Evolutionary conservation across 2,797 vertebrate species (phyloP).

Genomic region (Rhinogobio ventralis): DNA sequence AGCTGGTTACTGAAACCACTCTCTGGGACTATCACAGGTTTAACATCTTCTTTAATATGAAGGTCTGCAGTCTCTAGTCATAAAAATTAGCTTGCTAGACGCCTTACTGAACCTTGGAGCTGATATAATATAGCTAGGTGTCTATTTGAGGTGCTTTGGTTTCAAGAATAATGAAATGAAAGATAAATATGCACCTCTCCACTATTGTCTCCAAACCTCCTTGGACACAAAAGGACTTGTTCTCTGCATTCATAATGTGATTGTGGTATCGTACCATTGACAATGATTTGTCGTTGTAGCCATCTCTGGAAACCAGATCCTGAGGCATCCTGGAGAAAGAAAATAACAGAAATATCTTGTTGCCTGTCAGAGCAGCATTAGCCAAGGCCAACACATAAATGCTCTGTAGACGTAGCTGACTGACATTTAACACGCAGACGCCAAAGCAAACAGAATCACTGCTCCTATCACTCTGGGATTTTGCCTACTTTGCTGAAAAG

Average conservation of each 20-base stretch:
- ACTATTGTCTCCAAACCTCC: conserved; percentile 50
- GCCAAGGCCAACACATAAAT: conserved; percentile 43
- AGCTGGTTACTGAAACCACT: conserved; percentile 37
- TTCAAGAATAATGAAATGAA: conserved; percentile 50
- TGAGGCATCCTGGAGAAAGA: conserved; percentile 56
- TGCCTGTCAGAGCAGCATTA: conserved; percentile 58
- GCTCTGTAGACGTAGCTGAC: conserved; percentile 48
- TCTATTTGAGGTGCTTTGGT: conserved; percentile 20
- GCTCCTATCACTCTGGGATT: conserved; percentile 32
- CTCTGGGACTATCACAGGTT: conserved; percentile 65
- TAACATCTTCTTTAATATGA: conserved; percentile 52
- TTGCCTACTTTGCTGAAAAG: conserved; percentile 13
- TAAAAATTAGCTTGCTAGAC: conserved; percentile 7
- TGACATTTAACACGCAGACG: conserved; percentile 35
- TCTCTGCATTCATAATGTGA: conserved; percentile 61
- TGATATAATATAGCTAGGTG: conserved; percentile 37
- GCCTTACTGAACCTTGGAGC: not conserved
- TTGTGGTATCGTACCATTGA: conserved; percentile 65
- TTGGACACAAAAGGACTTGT: conserved; percentile 65
- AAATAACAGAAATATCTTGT: conserved; percentile 44
- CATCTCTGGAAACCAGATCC: conserved; percentile 69
- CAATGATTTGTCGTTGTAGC: conserved; percentile 64
- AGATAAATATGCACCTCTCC: conserved; percentile 54
- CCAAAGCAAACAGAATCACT: conserved; percentile 48
- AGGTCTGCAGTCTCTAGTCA: not conserved